phyloP scores from a whole-genome alignment of 2,113 vertebrate genomes.

The Xiphophorus hellerii region DNA sequence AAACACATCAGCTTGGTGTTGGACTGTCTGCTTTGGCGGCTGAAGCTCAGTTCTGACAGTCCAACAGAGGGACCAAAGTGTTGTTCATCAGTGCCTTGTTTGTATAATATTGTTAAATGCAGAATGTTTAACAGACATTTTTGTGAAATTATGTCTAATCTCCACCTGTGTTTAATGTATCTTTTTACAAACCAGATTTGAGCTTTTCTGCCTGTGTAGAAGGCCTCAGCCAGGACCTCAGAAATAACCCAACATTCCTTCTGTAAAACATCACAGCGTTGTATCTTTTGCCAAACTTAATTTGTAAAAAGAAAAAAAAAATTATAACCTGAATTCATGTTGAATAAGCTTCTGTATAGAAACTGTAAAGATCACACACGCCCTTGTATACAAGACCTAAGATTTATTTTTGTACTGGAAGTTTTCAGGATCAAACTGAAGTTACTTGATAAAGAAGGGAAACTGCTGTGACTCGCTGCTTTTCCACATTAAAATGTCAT shows the following conservation, averaged over 20 bases:
- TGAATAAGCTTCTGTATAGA: not conserved
- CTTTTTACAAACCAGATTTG: not conserved
- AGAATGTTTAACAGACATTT: not conserved
- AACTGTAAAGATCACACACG: not conserved
- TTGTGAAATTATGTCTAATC: not conserved
- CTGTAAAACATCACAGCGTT: not conserved
- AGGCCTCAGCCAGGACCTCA: not conserved
- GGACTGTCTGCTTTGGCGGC: slow-evolving; percentile 7
- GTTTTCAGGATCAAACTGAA: not conserved
- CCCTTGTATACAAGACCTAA: not conserved
- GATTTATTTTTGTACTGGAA: slow-evolving; percentile 56
- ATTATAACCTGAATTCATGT: not conserved
- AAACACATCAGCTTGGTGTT: not conserved
- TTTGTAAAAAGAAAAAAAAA: not conserved
- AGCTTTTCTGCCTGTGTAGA: not conserved
- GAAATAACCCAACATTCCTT: slow-evolving; percentile 9
- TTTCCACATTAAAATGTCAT: slow-evolving; percentile 42
- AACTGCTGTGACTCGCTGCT: not conserved
- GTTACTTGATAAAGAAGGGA: not conserved
- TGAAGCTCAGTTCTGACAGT: slow-evolving; percentile 12
- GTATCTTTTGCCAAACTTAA: not conserved
- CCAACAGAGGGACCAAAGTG: slow-evolving; percentile 37
- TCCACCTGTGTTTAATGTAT: not conserved
- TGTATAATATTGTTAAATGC: slow-evolving; percentile 1
- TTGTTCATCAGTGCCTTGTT: slow-evolving; percentile 42